Evolutionary conservation across 2,797 vertebrate genomes (phyloP).

Genomic region (Bucorvus abyssinicus): DNA sequence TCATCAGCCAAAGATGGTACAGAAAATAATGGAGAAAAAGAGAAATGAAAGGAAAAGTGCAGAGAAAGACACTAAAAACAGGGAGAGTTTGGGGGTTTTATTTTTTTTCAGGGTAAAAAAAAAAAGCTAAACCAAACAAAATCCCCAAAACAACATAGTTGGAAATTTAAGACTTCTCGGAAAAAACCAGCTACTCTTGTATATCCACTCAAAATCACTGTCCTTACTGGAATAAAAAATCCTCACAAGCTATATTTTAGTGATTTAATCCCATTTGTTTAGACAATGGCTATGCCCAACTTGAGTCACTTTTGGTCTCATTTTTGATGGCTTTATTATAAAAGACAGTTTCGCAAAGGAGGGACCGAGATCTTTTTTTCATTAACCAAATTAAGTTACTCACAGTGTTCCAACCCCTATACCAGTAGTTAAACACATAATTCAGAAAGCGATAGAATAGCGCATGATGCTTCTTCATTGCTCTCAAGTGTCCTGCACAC

Average conservation of each 20-base stretch:
- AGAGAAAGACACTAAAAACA: not conserved
- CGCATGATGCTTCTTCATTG: not conserved
- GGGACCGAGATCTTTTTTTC: not conserved
- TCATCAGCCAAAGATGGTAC: not conserved
- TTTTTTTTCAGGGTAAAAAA: not conserved
- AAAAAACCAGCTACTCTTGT: not conserved
- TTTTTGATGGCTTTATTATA: not conserved
- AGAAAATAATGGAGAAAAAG: not conserved
- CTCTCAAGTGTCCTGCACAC: not conserved
- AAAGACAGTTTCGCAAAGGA: not conserved
- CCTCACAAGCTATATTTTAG: not conserved
- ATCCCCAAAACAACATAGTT: not conserved
- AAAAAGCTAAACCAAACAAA: not conserved
- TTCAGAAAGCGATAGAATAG: not conserved
- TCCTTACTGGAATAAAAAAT: not conserved
- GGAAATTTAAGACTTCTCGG: not conserved
- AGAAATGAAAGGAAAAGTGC: not conserved
- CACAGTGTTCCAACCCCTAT: not conserved
- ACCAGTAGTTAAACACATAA: not conserved
- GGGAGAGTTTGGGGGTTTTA: not conserved
- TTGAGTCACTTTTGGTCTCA: not conserved
- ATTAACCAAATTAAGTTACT: not conserved
- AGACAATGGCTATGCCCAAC: not conserved
- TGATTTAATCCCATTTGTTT: not conserved
- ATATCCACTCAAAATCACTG: not conserved